These are phyloP conservation scores for Nerophis lumbriciformis DNA, from an alignment of 2,113 vertebrate species.

Conservation along the genomic window DNA sequence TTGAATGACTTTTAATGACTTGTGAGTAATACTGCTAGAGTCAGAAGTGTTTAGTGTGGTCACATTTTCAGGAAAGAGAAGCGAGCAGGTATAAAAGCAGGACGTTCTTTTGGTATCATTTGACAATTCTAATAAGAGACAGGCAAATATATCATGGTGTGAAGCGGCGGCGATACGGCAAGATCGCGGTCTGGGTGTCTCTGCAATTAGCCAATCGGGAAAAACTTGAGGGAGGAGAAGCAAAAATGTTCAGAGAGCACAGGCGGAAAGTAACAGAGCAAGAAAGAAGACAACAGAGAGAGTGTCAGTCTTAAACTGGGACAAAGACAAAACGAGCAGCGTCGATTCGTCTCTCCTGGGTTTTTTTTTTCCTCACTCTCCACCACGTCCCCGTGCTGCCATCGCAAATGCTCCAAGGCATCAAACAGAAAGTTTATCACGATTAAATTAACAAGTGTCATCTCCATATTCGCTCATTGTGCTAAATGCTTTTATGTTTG, in stretches of 20 bases:
- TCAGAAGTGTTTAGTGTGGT: not conserved
- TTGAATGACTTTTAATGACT: too few relatives aligned
- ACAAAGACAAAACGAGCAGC: slow-evolving; percentile 67
- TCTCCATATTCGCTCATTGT: slow-evolving; percentile 67
- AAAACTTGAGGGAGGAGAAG: slow-evolving; percentile 51
- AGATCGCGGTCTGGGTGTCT: slow-evolving; percentile 26
- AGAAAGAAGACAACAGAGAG: slow-evolving; percentile 24
- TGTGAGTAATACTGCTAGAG: not conserved
- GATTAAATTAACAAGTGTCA: slow-evolving; percentile 74
- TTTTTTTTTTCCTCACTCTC: slow-evolving; percentile 48
- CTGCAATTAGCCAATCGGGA: slow-evolving; percentile 42
- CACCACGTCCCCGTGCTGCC: slow-evolving; percentile 56
- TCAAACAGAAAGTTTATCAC: slow-evolving; percentile 72
- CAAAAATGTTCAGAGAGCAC: slow-evolving; percentile 44
- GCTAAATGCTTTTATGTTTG: slow-evolving; percentile 74
- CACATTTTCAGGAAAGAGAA: not conserved
- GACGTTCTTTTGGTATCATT: slow-evolving; percentile 5
- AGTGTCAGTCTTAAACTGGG: slow-evolving; percentile 61
- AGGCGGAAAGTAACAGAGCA: slow-evolving; percentile 28
- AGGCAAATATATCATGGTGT: slow-evolving; percentile 21
- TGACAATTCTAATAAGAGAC: slow-evolving; percentile 26
- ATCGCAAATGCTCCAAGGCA: slow-evolving; percentile 58
- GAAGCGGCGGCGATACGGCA: slow-evolving; percentile 19
- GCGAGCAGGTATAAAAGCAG: slow-evolving; percentile 1
- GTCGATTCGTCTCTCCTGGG: slow-evolving; percentile 47